phyloP scores from a whole-genome alignment of 2,797 vertebrate species.

The Spea hammondii region DNA sequence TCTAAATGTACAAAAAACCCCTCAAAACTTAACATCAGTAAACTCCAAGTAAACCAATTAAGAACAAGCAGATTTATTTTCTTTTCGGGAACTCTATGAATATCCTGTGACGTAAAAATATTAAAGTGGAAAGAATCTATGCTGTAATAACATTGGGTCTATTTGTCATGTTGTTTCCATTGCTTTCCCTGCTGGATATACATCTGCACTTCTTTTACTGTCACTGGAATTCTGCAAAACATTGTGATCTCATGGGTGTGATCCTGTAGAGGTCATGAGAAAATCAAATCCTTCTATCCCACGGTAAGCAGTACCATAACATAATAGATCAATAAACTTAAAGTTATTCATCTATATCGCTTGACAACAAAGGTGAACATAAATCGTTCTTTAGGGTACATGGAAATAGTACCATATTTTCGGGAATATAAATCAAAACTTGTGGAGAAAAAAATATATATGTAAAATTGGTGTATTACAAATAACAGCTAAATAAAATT shows the following conservation, averaged over 20 bases:
- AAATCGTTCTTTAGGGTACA: too few relatives aligned
- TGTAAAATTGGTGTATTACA: too few relatives aligned
- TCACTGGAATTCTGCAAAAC: background rate
- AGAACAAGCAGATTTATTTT: background rate
- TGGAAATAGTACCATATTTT: too few relatives aligned
- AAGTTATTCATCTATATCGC: too few relatives aligned
- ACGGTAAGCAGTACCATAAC: background rate
- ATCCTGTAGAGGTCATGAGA: slow-evolving; percentile 11
- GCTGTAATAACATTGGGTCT: slow-evolving; percentile 1
- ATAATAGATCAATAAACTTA: background rate
- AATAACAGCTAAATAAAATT: too few relatives aligned
- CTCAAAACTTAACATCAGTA: background rate
- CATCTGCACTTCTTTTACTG: slow-evolving; percentile 24
- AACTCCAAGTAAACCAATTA: background rate
- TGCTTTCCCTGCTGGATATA: slow-evolving; percentile 12
- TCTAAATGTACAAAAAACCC: background rate
- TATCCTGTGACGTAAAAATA: background rate
- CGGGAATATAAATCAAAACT: too few relatives aligned
- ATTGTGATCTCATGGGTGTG: slow-evolving; percentile 15
- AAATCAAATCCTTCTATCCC: slow-evolving; percentile 6
- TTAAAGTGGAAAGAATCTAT: slow-evolving; percentile 10
- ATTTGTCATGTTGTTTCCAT: slow-evolving; percentile 13
- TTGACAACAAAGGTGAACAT: too few relatives aligned
- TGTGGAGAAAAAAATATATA: too few relatives aligned
- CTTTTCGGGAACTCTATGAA: background rate